Percentiles rank a stretch among this genome's conserved stretches.
Evolutionary conservation across 2,113 vertebrate genomes (phyloP).

Genomic region (Bucco capensis): DNA sequence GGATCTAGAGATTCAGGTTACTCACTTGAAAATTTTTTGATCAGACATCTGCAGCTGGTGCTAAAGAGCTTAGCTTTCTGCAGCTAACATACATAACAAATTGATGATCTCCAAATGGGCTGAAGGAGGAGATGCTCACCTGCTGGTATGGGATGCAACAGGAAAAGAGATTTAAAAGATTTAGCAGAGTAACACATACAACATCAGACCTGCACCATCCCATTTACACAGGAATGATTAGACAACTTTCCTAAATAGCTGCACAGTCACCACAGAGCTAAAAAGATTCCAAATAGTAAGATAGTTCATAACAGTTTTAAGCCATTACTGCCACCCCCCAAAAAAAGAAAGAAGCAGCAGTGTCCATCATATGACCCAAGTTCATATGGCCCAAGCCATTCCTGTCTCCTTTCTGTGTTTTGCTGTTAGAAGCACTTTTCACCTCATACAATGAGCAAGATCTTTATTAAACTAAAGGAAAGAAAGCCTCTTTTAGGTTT

Average conservation of each 20-base stretch:
- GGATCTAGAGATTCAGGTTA: neutral
- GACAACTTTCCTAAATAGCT: neutral
- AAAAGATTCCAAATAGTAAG: neutral
- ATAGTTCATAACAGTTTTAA: neutral
- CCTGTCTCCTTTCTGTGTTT: no score
- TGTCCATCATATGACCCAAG: fast-evolving
- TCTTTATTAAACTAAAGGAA: neutral
- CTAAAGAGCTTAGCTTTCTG: neutral
- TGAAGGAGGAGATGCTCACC: neutral
- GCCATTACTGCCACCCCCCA: neutral
- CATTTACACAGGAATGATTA: neutral
- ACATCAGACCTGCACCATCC: neutral
- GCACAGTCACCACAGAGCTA: neutral
- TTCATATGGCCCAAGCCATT: no score
- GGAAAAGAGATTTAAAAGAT: neutral
- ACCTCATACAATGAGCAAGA: neutral
- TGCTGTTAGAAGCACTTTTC: neutral
- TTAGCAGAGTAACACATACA: neutral
- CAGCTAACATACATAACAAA: fast-evolving
- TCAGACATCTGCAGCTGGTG: neutral
- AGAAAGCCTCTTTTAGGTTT: neutral
- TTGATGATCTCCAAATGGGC: neutral
- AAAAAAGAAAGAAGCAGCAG: neutral
- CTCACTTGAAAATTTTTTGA: neutral
- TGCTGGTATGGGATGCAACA: neutral